Evolutionary conservation across 2,888 invertebrate species (phyloP), one percentile per base, ranked within the genome.

Genomic region (Papilio protenor): DNA sequence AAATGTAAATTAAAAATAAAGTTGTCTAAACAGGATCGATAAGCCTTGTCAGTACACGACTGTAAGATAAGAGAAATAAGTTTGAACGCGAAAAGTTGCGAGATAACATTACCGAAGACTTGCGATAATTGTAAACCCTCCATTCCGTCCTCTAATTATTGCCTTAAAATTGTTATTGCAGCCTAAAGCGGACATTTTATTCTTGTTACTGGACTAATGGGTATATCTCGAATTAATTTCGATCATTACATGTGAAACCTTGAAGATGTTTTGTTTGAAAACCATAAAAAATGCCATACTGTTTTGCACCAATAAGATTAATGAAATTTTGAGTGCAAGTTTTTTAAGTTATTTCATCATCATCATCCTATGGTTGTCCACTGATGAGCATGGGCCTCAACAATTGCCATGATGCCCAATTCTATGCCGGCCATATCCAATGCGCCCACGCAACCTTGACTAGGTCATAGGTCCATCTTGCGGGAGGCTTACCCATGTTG

Each of bases 41-140:
- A 40, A 40, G 10, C 40, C 40, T 33, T 11, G 10, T 33, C 33
- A 18, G 16, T 33, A 66, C 66, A 45, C 45, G 45, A 45, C 66
- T 45, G 45, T 12, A 45, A 69, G 45, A 69, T 69, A 69, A 69
- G 45, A 64, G 64, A 64, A 64, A 61, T 61, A 64, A 64, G 40
- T 69, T 69, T 45, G 14, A 69, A 69, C n/a, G n/a, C 12, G 66
- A 69, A 69, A 69, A 69, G 45, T 69, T 69, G 66, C n/a, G 12
- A 69, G 45, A 69, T 69, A 69, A 69, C 45, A 45, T n/a, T 69
- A 45, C 40, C 45, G 14, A 21, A 69, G 21, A 45, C n/a, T 45
- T 11, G 21, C n/a, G 21, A 66, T 66, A 66, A 66, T 69, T 69
- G 66, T 69, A 45, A 21, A n/a, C 21, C 66, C 45, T 69, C 45